Conservation (phyloP, 2,888 invertebrate species). For the Piscicola geometra region DNA sequence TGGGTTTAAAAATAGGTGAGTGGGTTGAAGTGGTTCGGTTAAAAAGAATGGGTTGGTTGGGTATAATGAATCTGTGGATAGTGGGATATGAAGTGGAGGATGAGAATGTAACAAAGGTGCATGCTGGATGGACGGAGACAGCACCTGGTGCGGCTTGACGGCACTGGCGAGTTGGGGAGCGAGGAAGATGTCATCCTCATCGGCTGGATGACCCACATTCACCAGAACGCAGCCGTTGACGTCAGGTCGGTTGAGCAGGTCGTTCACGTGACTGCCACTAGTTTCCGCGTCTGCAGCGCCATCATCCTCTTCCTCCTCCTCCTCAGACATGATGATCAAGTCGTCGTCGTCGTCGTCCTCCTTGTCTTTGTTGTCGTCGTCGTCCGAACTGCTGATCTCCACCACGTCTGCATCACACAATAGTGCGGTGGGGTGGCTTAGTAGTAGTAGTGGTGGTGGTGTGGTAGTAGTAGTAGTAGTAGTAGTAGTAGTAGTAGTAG, state of each 20-base stretch:
- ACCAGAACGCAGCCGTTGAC: slow-evolving; percentile 84
- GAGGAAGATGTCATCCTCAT: slow-evolving; percentile 83
- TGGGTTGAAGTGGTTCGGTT: too few species aligned
- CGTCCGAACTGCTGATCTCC: slow-evolving; percentile 61
- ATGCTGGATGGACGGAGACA: too few species aligned
- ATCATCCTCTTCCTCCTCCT: slow-evolving; percentile 52
- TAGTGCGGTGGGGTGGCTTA: too few species aligned
- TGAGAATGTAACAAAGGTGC: too few species aligned
- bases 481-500: slow-evolving; percentile 8
- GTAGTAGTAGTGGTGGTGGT: too few species aligned
- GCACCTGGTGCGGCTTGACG: slow-evolving; percentile 90
- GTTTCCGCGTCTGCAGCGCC: slow-evolving; percentile 80
- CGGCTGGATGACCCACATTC: slow-evolving; percentile 85
- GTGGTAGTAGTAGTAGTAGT: slow-evolving; percentile 9
- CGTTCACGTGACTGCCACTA: slow-evolving; percentile 83
- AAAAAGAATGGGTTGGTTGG: too few species aligned
- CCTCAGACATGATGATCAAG: slow-evolving; percentile 50
- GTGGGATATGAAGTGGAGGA: too few species aligned
- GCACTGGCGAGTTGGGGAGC: slow-evolving; percentile 80
- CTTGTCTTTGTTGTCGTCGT: slow-evolving; percentile 57
- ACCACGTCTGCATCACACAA: slow-evolving; percentile 47
- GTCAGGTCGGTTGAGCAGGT: slow-evolving; percentile 82
- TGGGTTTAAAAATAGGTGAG: too few species aligned
- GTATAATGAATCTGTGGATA: too few species aligned
- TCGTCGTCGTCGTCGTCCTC: slow-evolving; percentile 57